Base-by-base conservation (phyloP, 1,140 invertebrate genomes). In the Belonocnema kinseyi region DNA sequence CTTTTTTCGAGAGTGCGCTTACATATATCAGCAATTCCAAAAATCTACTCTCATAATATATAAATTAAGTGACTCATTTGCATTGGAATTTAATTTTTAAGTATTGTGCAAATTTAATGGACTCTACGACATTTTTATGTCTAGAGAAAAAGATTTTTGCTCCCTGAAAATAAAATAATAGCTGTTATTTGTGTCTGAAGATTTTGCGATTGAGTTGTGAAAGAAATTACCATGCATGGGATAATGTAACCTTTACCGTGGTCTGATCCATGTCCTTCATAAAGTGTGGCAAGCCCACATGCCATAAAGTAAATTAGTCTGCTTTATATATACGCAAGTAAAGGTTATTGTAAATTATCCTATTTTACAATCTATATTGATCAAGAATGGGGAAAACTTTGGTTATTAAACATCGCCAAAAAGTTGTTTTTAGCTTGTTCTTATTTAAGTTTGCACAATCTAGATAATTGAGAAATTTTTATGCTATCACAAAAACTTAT, bases 281-380 rank as follows among this genome's bases (percentile, higher is more conserved):
- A 40, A 66, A 66, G 61, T 66, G 61, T 66, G 21, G 61, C 61
- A 66, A 66, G 61, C 61, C 61, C 61, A 66, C 61, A 66, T 40
- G 61, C 61, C 61, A 33, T 66, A 66, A 40, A 66, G 61, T 46
- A 66, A 66, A 66, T 66, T 66, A 66, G 61, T 40, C 61, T 26
- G 26, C 33, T 66, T 66, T 66, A 46, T 33, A 46, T 33, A 66
- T 66, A 66, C 26, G 26, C 33, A 66, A 33, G 12, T 66, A 66
- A 33, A 66, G 21, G 16, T 66, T 66, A 66, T 66, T 66, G 16
- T 66, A 66, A 33, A 66, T 66, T 40, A 40, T 66, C 26, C 46
- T 66, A 16, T 66, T 33, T 33, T 16, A 66, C 33, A 33, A 14
- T 66, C n/a, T 53, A 53, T 16, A 52, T 52, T 12, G 3, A 66